A percentile compares a stretch with the other conserved stretches of the same genome.
Evolutionary conservation across 2,113 vertebrate species (phyloP).

Genomic region (Scytalopus superciliaris): DNA sequence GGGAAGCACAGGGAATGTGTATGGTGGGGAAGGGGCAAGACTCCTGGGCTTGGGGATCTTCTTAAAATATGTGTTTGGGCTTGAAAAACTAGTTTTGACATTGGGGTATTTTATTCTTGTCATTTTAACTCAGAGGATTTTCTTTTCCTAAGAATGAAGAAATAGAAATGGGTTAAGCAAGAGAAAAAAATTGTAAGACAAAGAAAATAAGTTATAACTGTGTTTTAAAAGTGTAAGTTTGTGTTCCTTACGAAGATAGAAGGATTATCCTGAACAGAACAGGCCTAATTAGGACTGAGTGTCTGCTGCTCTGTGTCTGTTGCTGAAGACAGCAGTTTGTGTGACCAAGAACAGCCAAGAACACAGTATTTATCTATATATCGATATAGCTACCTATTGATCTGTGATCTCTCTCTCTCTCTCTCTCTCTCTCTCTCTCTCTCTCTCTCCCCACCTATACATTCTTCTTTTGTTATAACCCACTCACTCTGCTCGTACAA

Average conservation of each 20-base stretch:
- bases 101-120: not conserved
- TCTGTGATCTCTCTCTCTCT: not conserved
- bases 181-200: not conserved
- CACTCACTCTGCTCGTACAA: not conserved
- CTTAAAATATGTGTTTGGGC: not conserved
- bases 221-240: not conserved
- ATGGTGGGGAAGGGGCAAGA: not conserved
- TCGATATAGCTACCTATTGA: not conserved
- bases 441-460: not conserved
- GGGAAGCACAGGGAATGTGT: not conserved
- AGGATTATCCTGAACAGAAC: not conserved
- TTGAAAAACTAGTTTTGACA: not conserved
- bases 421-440: not conserved
- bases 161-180: not conserved
- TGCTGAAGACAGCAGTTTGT: not conserved
- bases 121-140: not conserved
- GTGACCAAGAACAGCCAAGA: not conserved
- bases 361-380: not conserved
- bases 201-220: not conserved
- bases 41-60: not conserved
- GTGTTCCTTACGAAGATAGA: not conserved
- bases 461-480: not conserved
- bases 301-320: not conserved
- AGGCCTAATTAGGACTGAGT: not conserved
- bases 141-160: not conserved